These are phyloP conservation scores for Drosophila neotestacea DNA, from an alignment of 2,888 invertebrate species.

Conservation along the genomic window DNA sequence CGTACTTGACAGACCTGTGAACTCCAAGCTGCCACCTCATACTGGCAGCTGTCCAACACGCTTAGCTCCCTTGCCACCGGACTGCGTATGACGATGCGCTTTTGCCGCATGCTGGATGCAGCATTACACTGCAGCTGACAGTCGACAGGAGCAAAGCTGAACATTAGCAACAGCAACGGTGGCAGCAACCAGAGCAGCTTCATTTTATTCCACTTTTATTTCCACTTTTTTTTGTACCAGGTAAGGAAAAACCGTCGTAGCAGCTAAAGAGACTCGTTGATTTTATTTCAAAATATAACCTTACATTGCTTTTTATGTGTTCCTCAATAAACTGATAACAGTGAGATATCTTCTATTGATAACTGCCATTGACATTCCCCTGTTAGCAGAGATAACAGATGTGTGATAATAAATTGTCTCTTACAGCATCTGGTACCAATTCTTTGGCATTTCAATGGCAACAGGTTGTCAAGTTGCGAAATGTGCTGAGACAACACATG, in stretches of 20 bases:
- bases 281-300: conserved; percentile 46
- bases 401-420: conserved; percentile 21
- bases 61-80: conserved; percentile 57
- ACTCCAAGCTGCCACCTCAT: conserved; percentile 75
- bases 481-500: conserved; percentile 18
- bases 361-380: conserved; percentile 62
- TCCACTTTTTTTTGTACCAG: conserved; percentile 4
- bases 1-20: conserved; percentile 79
- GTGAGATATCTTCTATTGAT: conserved; percentile 34
- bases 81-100: conserved; percentile 80
- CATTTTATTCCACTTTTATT: conserved; percentile 35
- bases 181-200: conserved; percentile 28
- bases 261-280: conserved; percentile 27
- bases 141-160: conserved; percentile 1
- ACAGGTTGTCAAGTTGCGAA: conserved; percentile 42
- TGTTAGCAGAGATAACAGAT: conserved; percentile 40
- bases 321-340: conserved; percentile 42
- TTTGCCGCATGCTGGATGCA: conserved; percentile 61
- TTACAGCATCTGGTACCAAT: conserved; percentile 38
- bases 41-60: conserved; percentile 66
- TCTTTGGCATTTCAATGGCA: conserved; percentile 27
- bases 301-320: conserved; percentile 44
- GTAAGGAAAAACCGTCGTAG: conserved; percentile 12
- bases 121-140: conserved; percentile 76
- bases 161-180: conserved; percentile 14